Base-by-base conservation (phyloP, 2,888 invertebrate genomes). In the Chalcosyrphus nemorum region DNA sequence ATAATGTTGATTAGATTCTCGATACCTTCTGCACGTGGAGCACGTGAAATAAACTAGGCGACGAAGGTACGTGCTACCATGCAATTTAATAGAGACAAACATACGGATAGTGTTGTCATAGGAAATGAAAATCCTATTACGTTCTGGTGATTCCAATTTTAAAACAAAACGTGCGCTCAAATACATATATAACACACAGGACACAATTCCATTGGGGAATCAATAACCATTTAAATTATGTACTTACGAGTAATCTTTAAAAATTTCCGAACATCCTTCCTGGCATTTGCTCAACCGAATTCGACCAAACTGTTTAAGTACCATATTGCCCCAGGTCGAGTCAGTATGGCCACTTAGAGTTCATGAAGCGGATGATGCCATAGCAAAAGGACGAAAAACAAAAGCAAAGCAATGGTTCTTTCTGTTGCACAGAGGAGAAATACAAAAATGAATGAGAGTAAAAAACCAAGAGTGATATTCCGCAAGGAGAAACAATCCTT, bases 401-500 rank as follows among this genome's bases (percentile, higher is more conserved):
- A 0, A 56, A 19, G 24, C 43, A 17, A 66, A 43, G 56, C 19
- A 13, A 13, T 41, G 29, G 41, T 6, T 43, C 13, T 4, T 43
- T 43, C 27, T 7, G 27, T 4, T 68, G 56, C 35, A 52, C 38
- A 59, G 57, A 61, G 27, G 17, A 27, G 43, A 38, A 66, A 17
- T 27, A 24, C 24, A 24, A 65, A 56, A 32, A 41, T n/a, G n/a
- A n/a, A n/a, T n/a, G n/a, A n/a, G n/a, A n/a, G n/a, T n/a, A 15
- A 27, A 41, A n/a, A 57, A 11, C n/a, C 4, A 13, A 9, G 6
- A 24, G 38, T 29, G 52, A 65, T 74, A 70, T 54, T 68, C 47
- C 45, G 54, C 32, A 68, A 41, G 45, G 56, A 74, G 17, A 47
- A 72, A 50, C 66, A 72, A 82, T 72, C 77, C 77, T 78, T 82